A percentile compares a stretch with the other conserved stretches of the same genome.
phyloP scores from a whole-genome alignment of 1,140 invertebrate species.

The Odontomachus brunneus region DNA sequence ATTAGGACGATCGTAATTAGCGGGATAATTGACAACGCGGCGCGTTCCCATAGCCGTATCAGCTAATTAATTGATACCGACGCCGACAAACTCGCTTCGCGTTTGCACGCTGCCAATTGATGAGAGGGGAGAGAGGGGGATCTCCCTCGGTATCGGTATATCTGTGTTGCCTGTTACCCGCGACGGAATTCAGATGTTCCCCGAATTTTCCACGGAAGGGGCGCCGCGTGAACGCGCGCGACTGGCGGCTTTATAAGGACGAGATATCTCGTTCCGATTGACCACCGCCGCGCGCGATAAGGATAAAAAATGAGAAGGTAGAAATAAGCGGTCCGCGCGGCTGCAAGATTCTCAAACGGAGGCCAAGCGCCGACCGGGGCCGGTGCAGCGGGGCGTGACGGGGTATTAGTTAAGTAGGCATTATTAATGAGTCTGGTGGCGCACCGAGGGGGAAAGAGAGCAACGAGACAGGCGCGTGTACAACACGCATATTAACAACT shows the following conservation, averaged over 20 bases:
- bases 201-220: too few relatives aligned
- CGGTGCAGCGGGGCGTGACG: slow-evolving; percentile 61
- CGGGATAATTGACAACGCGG: slow-evolving; percentile 61
- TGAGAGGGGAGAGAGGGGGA: too few relatives aligned
- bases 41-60: slow-evolving; percentile 3
- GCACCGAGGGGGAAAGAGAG: slow-evolving; percentile 40
- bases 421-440: slow-evolving; percentile 72
- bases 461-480: slow-evolving; percentile 52
- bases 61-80: slow-evolving; percentile 42
- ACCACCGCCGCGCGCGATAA: slow-evolving; percentile 16
- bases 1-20: slow-evolving; percentile 66
- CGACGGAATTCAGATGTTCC: too few relatives aligned
- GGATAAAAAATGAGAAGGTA: neutral
- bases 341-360: slow-evolving; percentile 54
- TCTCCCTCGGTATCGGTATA: too few relatives aligned
- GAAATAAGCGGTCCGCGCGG: slow-evolving; percentile 34
- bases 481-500: slow-evolving; percentile 72
- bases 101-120: neutral
- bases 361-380: slow-evolving; percentile 16
- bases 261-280: slow-evolving; percentile 18
- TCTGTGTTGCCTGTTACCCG: too few relatives aligned
- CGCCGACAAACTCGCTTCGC: slow-evolving; percentile 11
- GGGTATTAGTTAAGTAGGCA: slow-evolving; percentile 70
- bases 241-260: neutral
- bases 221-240: too few relatives aligned